Base-by-base conservation (phyloP, 2,113 vertebrate species). In the Panthera leo region DNA sequence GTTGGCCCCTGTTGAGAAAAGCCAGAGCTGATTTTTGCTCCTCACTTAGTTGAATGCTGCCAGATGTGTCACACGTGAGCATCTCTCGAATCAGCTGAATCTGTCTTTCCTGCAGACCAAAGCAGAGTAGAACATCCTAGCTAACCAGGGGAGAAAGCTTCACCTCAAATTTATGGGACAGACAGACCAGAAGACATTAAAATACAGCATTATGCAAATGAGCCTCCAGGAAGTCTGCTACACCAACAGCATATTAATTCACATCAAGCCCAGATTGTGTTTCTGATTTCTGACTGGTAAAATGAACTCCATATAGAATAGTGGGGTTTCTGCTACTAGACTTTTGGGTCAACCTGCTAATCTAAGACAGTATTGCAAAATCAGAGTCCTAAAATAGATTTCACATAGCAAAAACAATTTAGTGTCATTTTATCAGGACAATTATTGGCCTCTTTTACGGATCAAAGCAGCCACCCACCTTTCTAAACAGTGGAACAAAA, bases 41-140 rank as follows among this genome's bases (percentile, higher is more conserved):
- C 80, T 99, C 99, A 2, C 99, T 99, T 63, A 99, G 99, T 98
- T 99, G 99, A 98, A 99, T 99, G 95, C 99, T 99, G 97, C 99
- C 98, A 2, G 99, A 99, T 12, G 99, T 99, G 98, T 99, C 99
- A 9, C 99, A 99, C 98, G 99, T 99, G 97, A 99, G 98, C 94
- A 99, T 99, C 95, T 99, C 99, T 75, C 99, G 98, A 58, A 99
- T 99, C 98, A 99, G 98, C 98, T 99, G 99, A 91, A 99, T 99
- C 94, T 99, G 99, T 94, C 99, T 98, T 96, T 99, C 99, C 99
- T 99, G 98, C 9, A 92, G 48, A 87, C 88, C 89, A 98, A 55
- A 97, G 97, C 96, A 98, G 79, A 94, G 90, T 2, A 96, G 58
- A 95, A 63, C 31, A 97, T 93, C 96, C 78, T 92, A 95, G 95